Evolutionary conservation across 2,113 vertebrate genomes (phyloP).

Genomic region (Corvus cornix): DNA sequence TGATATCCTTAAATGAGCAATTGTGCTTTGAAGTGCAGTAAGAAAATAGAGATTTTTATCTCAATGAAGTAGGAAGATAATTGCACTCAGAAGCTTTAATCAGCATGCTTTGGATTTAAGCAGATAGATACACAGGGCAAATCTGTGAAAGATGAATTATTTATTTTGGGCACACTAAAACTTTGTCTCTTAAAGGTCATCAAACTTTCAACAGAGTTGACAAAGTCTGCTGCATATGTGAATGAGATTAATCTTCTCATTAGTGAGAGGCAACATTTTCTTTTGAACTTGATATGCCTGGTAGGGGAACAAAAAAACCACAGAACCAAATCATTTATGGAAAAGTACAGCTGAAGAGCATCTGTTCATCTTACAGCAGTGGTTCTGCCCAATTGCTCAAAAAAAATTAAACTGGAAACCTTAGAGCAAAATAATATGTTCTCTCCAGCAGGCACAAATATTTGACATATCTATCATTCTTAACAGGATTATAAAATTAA

Average conservation of each 20-base stretch:
- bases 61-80: slow-evolving; percentile 22
- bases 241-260: slow-evolving; percentile 74
- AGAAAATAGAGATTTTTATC: slow-evolving; percentile 44
- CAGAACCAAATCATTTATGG: slow-evolving; percentile 54
- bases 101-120: slow-evolving; percentile 36
- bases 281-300: slow-evolving; percentile 75
- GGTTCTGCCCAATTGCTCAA: slow-evolving; percentile 31
- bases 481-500: slow-evolving; percentile 4
- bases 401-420: not conserved
- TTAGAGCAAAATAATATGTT: not conserved
- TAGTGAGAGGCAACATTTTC: slow-evolving; percentile 66
- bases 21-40: slow-evolving; percentile 21
- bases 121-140: slow-evolving; percentile 43
- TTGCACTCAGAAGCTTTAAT: slow-evolving; percentile 18
- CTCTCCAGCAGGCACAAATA: not conserved
- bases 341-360: slow-evolving; percentile 69
- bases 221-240: slow-evolving; percentile 47
- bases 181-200: slow-evolving; percentile 63
- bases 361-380: slow-evolving; percentile 50
- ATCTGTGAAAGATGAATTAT: slow-evolving; percentile 55
- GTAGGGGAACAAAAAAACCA: slow-evolving; percentile 58
- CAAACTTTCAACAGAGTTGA: slow-evolving; percentile 66
- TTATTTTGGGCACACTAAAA: slow-evolving; percentile 57
- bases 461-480: not conserved
- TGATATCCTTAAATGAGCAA: not conserved